phyloP scores from a whole-genome alignment of 1,140 invertebrate genomes.

The Elysia chlorotica region DNA sequence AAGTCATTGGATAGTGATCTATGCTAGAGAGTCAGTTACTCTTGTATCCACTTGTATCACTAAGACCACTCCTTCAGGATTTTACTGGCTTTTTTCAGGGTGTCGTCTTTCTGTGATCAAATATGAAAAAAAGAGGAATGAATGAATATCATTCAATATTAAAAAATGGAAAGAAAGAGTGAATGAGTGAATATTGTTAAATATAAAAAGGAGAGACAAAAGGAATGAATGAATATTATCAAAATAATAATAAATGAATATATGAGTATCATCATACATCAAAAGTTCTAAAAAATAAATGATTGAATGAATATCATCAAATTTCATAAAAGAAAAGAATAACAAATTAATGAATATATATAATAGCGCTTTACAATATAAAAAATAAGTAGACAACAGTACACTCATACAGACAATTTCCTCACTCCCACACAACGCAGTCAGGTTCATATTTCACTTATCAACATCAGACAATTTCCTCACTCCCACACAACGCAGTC shows the following conservation, averaged over 20 bases:
- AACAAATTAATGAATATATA: neutral
- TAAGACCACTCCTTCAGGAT: neutral
- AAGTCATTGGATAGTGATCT: no score
- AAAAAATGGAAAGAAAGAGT: neutral
- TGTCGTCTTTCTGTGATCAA: constrained; percentile 45
- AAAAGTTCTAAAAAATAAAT: neutral
- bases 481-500: neutral
- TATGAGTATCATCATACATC: neutral
- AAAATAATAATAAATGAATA: neutral
- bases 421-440: neutral
- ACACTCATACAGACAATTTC: neutral
- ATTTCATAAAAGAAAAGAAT: neutral
- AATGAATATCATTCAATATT: neutral
- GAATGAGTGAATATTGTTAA: neutral
- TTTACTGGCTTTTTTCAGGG: constrained; percentile 38
- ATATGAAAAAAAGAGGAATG: neutral
- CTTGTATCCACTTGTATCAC: no score
- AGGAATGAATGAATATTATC: neutral
- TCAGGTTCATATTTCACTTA: neutral
- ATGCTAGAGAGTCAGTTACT: no score
- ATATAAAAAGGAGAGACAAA: neutral
- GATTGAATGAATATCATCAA: neutral
- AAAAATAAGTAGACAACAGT: neutral
- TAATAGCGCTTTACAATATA: neutral
- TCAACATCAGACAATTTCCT: neutral